Evolutionary conservation across 2,888 invertebrate species (phyloP).

Genomic region (Luperina testacea): DNA sequence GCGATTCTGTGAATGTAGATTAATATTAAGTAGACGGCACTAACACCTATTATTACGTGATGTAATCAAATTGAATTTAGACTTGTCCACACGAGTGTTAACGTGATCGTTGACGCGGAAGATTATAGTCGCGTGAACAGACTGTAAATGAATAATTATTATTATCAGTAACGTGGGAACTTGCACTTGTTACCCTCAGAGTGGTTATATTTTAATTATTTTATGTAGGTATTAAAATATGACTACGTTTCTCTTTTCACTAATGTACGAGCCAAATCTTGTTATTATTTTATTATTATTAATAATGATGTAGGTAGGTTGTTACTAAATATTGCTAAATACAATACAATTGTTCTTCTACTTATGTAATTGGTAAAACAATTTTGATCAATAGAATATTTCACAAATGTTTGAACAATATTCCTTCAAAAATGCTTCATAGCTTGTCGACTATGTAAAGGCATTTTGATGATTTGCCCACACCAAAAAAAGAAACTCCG

Average conservation of each 20-base stretch:
- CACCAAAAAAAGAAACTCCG: background rate
- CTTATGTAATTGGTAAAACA: background rate
- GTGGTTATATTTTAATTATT: background rate
- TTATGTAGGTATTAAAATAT: background rate
- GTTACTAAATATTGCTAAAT: background rate
- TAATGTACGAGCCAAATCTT: too few species aligned
- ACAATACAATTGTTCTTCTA: background rate
- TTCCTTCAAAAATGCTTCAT: background rate
- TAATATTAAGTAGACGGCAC: background rate
- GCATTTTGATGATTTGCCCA: background rate
- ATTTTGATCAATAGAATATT: background rate
- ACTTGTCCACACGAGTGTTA: conserved; percentile 24
- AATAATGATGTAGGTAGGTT: too few species aligned
- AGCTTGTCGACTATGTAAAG: background rate
- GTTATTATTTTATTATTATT: background rate
- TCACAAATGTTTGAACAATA: background rate
- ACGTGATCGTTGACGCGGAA: background rate
- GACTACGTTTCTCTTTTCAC: background rate
- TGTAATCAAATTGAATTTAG: conserved; percentile 13
- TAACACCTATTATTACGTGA: conserved; percentile 1
- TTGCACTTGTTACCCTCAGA: background rate
- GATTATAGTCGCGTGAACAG: background rate
- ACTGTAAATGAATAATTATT: background rate
- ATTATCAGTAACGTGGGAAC: background rate
- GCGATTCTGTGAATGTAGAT: conserved; percentile 25